A percentile compares a stretch with the other conserved stretches of the same genome.
These are phyloP conservation scores for Caenorhabditis sp. DNA, from an alignment of 2,888 invertebrate genomes.

Conservation along the genomic window DNA sequence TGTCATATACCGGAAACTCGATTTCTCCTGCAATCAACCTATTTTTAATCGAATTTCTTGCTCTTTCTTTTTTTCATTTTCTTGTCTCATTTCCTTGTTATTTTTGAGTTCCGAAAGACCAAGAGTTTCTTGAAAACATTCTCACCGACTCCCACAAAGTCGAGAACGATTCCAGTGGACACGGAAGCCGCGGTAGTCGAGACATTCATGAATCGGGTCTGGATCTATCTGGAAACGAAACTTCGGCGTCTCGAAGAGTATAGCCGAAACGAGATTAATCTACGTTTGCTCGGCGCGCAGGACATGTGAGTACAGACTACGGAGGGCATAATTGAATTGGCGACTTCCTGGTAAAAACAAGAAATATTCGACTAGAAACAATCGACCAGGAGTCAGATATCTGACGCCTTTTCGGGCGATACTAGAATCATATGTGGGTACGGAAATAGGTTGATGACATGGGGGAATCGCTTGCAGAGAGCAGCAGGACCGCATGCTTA, in stretches of 20 bases:
- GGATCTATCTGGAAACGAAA: background rate
- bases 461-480: background rate
- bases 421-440: no score
- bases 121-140: no score
- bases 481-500: background rate
- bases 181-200: slow-evolving; percentile 12
- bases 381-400: background rate
- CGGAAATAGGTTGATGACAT: background rate
- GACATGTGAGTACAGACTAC: background rate
- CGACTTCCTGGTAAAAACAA: slow-evolving; percentile 13
- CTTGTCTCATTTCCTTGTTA: no score
- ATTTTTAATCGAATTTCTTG: no score
- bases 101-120: no score
- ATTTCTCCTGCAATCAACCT: slow-evolving; percentile 38
- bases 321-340: slow-evolving; percentile 5
- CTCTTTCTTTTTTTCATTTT: background rate
- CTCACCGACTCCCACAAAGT: slow-evolving; percentile 36
- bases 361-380: background rate
- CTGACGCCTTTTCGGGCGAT: background rate
- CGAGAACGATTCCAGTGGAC: slow-evolving; percentile 2
- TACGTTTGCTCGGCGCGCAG: background rate
- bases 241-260: no score
- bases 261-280: slow-evolving; percentile 4
- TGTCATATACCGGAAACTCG: slow-evolving; percentile 51
- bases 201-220: slow-evolving; percentile 36